Percentiles rank a stretch among this genome's conserved stretches.
Evolutionary conservation across 2,113 vertebrate species (phyloP).

Genomic region (Empidonax traillii): DNA sequence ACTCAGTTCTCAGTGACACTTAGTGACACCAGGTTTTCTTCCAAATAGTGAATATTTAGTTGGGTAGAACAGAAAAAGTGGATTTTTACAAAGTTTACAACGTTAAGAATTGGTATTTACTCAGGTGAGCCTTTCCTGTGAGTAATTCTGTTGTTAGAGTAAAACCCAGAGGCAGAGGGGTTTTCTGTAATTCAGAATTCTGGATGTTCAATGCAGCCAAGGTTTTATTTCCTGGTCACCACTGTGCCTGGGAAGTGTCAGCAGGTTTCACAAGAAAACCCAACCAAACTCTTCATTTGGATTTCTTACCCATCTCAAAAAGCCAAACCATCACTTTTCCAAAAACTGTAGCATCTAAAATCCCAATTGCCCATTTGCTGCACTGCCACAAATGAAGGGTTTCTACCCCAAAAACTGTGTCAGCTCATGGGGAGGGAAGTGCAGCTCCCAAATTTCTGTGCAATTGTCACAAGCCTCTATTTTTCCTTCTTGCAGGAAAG

Average conservation of each 20-base stretch:
- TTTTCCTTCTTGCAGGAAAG: neutral
- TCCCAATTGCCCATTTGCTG: neutral
- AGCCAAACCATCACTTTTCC: neutral
- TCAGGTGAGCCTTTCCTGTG: neutral
- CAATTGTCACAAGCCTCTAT: neutral
- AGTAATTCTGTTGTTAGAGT: neutral
- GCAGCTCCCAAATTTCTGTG: neutral
- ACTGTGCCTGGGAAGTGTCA: neutral
- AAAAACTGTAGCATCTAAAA: neutral
- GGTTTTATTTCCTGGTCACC: neutral
- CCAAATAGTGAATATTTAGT: neutral
- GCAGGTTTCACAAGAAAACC: neutral
- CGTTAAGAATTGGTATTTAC: neutral
- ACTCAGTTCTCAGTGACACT: neutral
- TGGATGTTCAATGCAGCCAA: neutral
- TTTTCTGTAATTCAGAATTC: neutral
- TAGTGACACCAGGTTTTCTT: neutral
- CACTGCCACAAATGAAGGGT: neutral
- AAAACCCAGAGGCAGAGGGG: neutral
- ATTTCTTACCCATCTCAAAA: neutral
- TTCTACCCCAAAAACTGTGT: neutral
- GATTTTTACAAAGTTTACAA: neutral
- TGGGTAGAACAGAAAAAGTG: neutral
- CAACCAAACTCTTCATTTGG: neutral
- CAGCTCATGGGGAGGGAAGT: neutral